Evolutionary conservation across 2,113 vertebrate genomes (phyloP).

Genomic region (Ceyx melanurus): DNA sequence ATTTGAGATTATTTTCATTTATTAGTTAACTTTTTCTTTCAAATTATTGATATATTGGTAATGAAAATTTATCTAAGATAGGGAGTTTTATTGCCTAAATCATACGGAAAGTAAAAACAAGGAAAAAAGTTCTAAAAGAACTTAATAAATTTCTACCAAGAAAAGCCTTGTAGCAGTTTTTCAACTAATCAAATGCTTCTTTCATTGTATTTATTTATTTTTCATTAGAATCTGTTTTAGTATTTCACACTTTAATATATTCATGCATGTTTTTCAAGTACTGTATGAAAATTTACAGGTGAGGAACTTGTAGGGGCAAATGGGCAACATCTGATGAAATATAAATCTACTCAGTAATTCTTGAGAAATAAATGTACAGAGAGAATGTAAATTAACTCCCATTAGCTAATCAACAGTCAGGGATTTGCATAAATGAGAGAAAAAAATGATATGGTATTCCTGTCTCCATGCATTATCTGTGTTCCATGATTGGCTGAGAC

Average conservation of each 20-base stretch:
- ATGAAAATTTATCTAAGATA: not conserved
- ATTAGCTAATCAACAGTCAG: conserved; percentile 12
- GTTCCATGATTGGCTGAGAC: conserved; percentile 27
- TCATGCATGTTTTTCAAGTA: not conserved
- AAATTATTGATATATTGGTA: not conserved
- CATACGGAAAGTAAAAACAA: not conserved
- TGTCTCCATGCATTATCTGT: not conserved
- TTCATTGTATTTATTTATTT: not conserved
- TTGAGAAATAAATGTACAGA: not conserved
- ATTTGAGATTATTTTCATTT: not conserved
- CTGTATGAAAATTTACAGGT: not conserved
- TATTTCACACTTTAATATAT: not conserved
- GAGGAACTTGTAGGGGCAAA: not conserved
- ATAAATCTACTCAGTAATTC: not conserved
- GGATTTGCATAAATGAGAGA: not conserved
- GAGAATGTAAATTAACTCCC: not conserved
- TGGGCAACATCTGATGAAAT: not conserved
- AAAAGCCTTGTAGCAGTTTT: not conserved
- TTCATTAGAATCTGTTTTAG: not conserved
- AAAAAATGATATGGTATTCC: not conserved
- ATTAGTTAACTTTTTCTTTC: not conserved
- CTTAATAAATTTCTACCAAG: not conserved
- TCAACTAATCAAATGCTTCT: not conserved
- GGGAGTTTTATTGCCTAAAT: not conserved
- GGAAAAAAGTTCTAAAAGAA: not conserved